Base-by-base conservation (phyloP, 2,113 vertebrate species). In the Junco hyemalis region DNA sequence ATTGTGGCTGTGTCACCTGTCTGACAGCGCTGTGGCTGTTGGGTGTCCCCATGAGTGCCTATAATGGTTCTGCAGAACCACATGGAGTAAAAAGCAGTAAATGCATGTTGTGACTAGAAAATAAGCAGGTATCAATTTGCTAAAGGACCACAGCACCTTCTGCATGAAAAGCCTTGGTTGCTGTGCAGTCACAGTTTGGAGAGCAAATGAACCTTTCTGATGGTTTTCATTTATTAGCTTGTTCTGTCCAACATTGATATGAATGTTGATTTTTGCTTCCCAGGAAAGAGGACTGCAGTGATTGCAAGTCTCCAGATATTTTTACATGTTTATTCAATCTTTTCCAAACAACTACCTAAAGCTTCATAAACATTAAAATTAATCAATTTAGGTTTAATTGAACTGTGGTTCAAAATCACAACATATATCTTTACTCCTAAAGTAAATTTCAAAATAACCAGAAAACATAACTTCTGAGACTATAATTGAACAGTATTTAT, bases 301-400 rank as follows among this genome's bases (percentile, higher is more conserved):
- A 90, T 45, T 77, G 42, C 42, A 80, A 63, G 82, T 33, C 33
- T 70, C 26, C 76, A 54, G 81, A 11, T 66, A 70, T 85, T 95
- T 94, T 77, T 77, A 36, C 33, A 16, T 53, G 19, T 82, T 87
- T 76, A 69, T 87, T 91, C 92, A 6, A 57, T 72, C 59, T 87
- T 88, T 61, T 88, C 38, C 70, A 73, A 80, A 93, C 38, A 77
- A 92, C 69, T 54, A 65, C 53, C 24, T 50, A 94, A 79, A 92
- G 35, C 57, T 88, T 90, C 59, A 66, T 51, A 85, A 81, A 63
- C 50, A 85, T 40, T 54, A 60, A 92, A 92, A 89, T 92, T 47
- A 79, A 89, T 81, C 65, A 50, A n/a, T 87, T 90, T 92, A 79
- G 60, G 28, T 85, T 92, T 85, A 85, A 91, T 80, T 87, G 50